Evolutionary conservation across 2,888 invertebrate species (phyloP).

Genomic region (Gnatocerus cornutus): DNA sequence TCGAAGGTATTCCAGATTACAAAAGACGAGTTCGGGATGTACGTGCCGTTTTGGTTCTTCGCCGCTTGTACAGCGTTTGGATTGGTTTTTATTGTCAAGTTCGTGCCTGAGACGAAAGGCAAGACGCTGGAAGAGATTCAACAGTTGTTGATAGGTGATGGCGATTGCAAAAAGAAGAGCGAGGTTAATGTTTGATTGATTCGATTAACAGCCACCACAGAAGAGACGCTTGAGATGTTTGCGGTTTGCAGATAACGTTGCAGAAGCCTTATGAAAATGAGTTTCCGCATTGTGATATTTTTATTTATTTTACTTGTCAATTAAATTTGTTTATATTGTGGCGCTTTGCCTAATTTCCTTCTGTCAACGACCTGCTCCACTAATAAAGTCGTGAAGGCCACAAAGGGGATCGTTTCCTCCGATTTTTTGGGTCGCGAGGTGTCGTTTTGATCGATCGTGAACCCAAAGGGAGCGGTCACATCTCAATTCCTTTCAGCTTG

Average conservation of each 20-base stretch:
- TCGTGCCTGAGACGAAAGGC: constrained; percentile 81
- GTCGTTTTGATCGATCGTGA: constrained; percentile 62
- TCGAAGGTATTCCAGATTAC: constrained; percentile 73
- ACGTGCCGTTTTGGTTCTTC: constrained; percentile 79
- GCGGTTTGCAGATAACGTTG: constrained; percentile 26
- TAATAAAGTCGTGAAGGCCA: constrained; percentile 47
- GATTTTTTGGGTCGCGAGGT: constrained; percentile 51
- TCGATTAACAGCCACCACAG: constrained; percentile 33
- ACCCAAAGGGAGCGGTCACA: constrained; percentile 63
- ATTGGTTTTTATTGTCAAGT: constrained; percentile 74
- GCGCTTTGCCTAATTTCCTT: constrained; percentile 41
- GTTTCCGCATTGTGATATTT: constrained; percentile 40
- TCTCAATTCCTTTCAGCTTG: constrained; percentile 64
- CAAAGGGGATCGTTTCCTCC: constrained; percentile 10
- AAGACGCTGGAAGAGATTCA: constrained; percentile 81
- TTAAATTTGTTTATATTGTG: constrained; percentile 44
- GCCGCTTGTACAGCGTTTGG: constrained; percentile 76
- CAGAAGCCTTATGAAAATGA: constrained; percentile 29
- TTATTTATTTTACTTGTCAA: constrained; percentile 34
- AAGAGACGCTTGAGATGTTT: constrained; percentile 11
- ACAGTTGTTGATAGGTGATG: constrained; percentile 73
- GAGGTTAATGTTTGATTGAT: constrained; percentile 30
- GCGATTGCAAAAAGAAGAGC: constrained; percentile 43
- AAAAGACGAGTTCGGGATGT: constrained; percentile 75
- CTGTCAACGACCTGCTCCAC: constrained; percentile 44